phyloP scores from a whole-genome alignment of 1,140 invertebrate species.

The Cotesia glomerata region DNA sequence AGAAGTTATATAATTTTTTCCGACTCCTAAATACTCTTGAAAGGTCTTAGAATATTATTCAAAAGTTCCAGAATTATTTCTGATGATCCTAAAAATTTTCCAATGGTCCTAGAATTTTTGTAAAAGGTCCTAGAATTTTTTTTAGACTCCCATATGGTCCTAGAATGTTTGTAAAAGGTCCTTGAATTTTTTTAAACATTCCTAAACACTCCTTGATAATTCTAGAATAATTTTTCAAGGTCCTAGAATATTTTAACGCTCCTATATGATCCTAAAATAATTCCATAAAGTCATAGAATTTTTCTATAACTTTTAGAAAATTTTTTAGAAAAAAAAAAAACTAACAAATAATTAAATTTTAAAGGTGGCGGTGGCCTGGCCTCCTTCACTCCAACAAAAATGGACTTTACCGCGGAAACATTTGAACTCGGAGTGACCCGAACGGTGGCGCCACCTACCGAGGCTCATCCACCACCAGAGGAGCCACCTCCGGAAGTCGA shows the following conservation, averaged over 20 bases:
- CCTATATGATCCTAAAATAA: no score
- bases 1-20: no score
- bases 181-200: no score
- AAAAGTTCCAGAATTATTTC: no score
- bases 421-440: constrained; percentile 73
- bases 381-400: constrained; percentile 71
- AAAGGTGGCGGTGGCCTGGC: constrained; percentile 63
- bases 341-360: constrained; percentile 27
- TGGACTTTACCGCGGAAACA: constrained; percentile 64
- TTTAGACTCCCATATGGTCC: no score
- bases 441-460: constrained; percentile 39
- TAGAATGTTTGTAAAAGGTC: no score
- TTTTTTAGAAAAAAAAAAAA: constrained; percentile 18
- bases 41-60: no score
- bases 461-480: constrained; percentile 35
- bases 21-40: no score
- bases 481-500: constrained; percentile 42
- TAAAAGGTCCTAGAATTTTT: no score
- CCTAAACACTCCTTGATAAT: background rate
- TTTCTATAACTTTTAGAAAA: background rate
- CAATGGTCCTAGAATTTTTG: no score
- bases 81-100: no score
- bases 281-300: background rate
- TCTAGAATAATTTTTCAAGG: background rate
- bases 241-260: background rate